Evolutionary conservation across 2,113 vertebrate genomes (phyloP).

Genomic region (Mandrillus leucophaeus): DNA sequence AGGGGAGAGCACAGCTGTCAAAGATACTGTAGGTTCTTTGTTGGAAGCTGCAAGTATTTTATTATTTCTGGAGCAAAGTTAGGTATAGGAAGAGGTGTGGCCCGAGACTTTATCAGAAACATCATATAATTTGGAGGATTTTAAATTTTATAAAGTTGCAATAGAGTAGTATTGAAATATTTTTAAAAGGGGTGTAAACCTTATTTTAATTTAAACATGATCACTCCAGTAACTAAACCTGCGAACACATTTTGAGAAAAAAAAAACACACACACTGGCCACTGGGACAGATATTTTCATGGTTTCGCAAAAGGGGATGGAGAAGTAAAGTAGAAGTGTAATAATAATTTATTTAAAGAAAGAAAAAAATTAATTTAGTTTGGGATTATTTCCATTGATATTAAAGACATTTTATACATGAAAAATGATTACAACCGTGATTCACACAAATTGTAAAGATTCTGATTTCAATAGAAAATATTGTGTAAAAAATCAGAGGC

Average conservation of each 20-base stretch:
- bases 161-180: neutral
- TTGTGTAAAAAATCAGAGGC: neutral
- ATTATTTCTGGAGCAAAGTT: neutral
- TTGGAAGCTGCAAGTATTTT: neutral
- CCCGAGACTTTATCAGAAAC: neutral
- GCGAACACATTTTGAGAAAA: neutral
- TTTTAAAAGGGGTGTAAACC: neutral
- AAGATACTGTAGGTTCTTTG: neutral
- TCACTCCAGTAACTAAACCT: neutral
- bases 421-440: neutral
- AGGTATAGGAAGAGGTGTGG: neutral
- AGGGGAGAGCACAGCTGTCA: neutral
- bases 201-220: neutral
- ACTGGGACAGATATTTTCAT: neutral
- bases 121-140: neutral
- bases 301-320: neutral
- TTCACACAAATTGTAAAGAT: neutral
- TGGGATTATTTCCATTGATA: neutral
- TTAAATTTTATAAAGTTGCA: neutral
- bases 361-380: neutral
- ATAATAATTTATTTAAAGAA: neutral
- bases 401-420: neutral
- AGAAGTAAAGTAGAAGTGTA: neutral
- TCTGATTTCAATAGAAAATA: constrained; percentile 45
- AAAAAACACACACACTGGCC: neutral